Evolutionary conservation across 2,888 invertebrate genomes (phyloP), one percentile per base, ranked within the genome.

Genomic region (Tipula helvola): DNA sequence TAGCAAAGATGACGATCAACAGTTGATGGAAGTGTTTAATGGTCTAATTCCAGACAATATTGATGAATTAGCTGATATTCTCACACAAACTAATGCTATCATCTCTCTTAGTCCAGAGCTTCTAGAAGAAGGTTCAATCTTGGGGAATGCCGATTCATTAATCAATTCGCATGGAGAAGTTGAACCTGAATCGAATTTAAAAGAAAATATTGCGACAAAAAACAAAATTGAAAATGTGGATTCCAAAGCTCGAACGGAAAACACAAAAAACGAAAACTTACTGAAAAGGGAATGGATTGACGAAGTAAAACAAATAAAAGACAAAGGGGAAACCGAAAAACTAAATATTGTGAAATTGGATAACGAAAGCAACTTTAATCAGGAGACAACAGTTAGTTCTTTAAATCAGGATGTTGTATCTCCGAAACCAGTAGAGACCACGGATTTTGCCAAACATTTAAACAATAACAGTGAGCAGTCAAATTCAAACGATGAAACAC

Each of bases 21-120:
- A 91, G 84, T 87, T 91, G 18, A 88, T 91, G 87, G 91, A 91
- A 85, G 91, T 90, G 0, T 90, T 91, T 28, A 90, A 91, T 13
- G 90, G 90, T 86, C 89, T 91, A 39, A 89, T 89, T 85, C 89
- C 89, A 0, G 91, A 90, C n/a, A 91, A 90, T 42, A 91, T 91
- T 41, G 91, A 91, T 87, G 91, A 91, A 86, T 88, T 91, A 13
- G 91, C 89, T 39, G 89, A 89, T 86, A 91, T 91, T 13, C 90
- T 91, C 2, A 90, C 89, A 2, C 89, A 88, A 83, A 88, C 89
- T 47, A 88, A 88, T 87, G 88, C 88, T 8, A 88, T 89, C 5
- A 88, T 89, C 12, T 71, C 71, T 18, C 86, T 88, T 13, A 88
- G 90, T 87, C 89, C 90, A 36, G 90, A 89, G 42, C 90, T 91